These are phyloP conservation scores for Rotaria macrura DNA, from an alignment of 2,888 invertebrate species.

Conservation along the genomic window DNA sequence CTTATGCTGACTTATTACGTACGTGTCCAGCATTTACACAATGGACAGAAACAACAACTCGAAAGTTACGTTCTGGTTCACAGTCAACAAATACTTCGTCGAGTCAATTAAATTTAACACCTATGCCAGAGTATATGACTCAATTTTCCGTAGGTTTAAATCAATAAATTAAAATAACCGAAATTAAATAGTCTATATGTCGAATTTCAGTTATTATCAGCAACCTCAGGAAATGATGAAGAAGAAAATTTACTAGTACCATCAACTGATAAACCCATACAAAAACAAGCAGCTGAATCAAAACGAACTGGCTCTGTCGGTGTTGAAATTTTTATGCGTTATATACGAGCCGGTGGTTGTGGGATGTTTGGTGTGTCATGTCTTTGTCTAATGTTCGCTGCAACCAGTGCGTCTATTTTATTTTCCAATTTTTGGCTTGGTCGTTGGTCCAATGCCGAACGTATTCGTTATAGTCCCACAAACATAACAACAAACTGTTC, in stretches of 20 bases:
- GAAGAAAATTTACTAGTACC: background rate
- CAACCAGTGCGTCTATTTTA: background rate
- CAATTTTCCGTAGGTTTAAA: background rate
- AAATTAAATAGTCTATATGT: no score
- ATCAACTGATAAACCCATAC: background rate
- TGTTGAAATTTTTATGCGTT: background rate
- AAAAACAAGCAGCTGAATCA: background rate
- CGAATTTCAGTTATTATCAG: background rate
- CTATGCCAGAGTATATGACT: background rate
- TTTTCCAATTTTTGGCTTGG: background rate
- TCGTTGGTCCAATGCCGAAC: background rate
- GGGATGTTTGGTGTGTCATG: background rate
- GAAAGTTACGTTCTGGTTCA: background rate
- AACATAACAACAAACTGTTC: background rate
- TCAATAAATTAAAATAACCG: no score
- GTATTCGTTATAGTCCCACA: background rate
- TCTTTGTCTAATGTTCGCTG: background rate
- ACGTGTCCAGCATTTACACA: background rate
- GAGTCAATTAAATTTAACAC: background rate
- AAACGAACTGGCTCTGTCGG: background rate
- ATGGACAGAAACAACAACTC: background rate
- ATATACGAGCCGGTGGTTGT: background rate
- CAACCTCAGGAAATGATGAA: background rate
- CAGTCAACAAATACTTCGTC: background rate
- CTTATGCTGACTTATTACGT: background rate